Evolutionary conservation across 2,113 vertebrate genomes (phyloP).

Genomic region (Corythoichthys haematopterus): DNA sequence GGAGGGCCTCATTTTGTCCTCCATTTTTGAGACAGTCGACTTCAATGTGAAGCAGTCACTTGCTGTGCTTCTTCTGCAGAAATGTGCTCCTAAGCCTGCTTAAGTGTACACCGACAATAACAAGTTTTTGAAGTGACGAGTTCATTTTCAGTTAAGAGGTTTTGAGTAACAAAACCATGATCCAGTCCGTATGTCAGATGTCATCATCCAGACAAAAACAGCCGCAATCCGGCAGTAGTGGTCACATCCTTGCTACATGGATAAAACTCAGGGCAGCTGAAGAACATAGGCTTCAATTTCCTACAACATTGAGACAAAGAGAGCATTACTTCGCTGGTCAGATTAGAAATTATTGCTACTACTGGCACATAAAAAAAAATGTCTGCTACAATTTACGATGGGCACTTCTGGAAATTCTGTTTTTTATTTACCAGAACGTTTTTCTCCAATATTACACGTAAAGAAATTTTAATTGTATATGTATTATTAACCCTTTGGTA

Average conservation of each 20-base stretch:
- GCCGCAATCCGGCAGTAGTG: slow-evolving; percentile 61
- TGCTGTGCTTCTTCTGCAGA: slow-evolving; percentile 41
- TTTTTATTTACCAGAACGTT: no score
- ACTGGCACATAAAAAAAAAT: background rate
- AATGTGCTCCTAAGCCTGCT: slow-evolving; percentile 32
- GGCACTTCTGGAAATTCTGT: no score
- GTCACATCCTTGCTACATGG: slow-evolving; percentile 55
- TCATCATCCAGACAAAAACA: slow-evolving; percentile 36
- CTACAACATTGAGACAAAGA: slow-evolving; percentile 61
- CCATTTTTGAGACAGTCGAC: slow-evolving; percentile 63
- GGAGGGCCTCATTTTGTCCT: slow-evolving; percentile 56
- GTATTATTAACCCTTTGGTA: no score
- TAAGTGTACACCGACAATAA: slow-evolving; percentile 47
- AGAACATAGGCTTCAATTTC: slow-evolving; percentile 84
- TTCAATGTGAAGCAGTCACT: slow-evolving; percentile 79
- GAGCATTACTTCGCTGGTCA: background rate
- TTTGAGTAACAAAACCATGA: slow-evolving; percentile 37
- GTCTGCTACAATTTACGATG: no score
- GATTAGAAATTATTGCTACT: background rate
- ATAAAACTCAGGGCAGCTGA: slow-evolving; percentile 80
- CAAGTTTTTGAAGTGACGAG: slow-evolving; percentile 53
- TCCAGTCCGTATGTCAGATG: slow-evolving; percentile 35
- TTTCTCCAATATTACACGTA: no score
- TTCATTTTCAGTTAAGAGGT: slow-evolving; percentile 58
- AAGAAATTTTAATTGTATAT: no score